These are phyloP conservation scores for Lasaia peninsularis DNA, from an alignment of 1,140 invertebrate genomes.

Conservation along the genomic window DNA sequence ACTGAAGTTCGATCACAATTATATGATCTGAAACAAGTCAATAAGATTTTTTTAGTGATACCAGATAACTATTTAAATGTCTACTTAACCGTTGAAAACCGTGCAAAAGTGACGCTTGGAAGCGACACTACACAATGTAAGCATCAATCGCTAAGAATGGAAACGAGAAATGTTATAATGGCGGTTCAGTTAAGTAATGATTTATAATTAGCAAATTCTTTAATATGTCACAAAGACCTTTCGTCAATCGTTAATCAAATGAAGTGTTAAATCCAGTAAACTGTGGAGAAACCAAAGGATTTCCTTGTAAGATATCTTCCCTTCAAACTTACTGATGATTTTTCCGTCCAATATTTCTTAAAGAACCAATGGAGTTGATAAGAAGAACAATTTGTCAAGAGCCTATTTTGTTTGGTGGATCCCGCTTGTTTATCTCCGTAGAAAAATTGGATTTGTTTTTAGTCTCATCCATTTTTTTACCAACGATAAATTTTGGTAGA, in stretches of 20 bases:
- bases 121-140: no score
- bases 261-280: conserved; percentile 49
- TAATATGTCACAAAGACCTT: not conserved
- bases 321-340: conserved; percentile 48
- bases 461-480: conserved; percentile 9
- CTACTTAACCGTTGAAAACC: no score
- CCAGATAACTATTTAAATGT: no score
- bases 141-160: no score
- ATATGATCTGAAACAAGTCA: no score
- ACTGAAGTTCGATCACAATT: no score
- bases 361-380: conserved; percentile 56
- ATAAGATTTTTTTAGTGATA: no score
- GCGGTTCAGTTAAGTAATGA: not conserved
- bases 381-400: conserved; percentile 58
- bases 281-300: conserved; percentile 33
- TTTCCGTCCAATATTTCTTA: conserved; percentile 55
- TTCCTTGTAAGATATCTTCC: conserved; percentile 42
- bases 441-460: conserved; percentile 11
- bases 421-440: conserved; percentile 23
- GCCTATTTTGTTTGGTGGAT: conserved; percentile 32
- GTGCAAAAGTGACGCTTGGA: no score
- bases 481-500: not conserved
- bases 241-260: conserved; percentile 50
- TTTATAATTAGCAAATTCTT: not conserved
- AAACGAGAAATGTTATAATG: no score